Evolutionary conservation across 2,113 vertebrate genomes (phyloP).

Genomic region (Notarius lentiginosus): DNA sequence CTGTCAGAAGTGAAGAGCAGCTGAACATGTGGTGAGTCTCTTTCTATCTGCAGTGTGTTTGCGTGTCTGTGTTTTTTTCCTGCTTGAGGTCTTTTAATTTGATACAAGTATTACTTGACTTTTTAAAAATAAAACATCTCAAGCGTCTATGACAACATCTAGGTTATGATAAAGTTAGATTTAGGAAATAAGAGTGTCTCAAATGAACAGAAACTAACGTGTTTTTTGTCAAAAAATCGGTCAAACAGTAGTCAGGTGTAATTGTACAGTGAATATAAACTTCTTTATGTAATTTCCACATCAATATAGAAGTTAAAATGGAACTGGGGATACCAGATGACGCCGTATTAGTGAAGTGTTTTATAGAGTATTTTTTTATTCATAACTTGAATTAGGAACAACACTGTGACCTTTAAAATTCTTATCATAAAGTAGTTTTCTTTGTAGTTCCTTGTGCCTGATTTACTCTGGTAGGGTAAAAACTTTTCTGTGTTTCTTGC

Average conservation of each 20-base stretch:
- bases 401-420: background rate
- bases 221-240: background rate
- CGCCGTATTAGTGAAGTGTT: background rate
- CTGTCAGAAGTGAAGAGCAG: background rate
- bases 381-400: background rate
- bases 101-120: background rate
- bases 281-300: background rate
- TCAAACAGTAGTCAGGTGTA: background rate
- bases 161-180: background rate
- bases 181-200: background rate
- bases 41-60: background rate
- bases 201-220: background rate
- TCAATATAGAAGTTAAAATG: background rate
- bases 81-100: background rate
- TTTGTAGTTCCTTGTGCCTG: background rate
- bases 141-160: background rate
- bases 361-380: background rate
- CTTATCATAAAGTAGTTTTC: background rate
- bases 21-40: slow-evolving; percentile 36
- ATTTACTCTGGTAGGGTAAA: background rate
- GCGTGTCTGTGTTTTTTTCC: background rate
- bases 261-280: background rate
- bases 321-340: background rate
- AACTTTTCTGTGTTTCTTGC: no score
- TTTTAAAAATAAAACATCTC: background rate